Conservation (phyloP, 2,888 invertebrate genomes). For the Scaptomyza cyrtandrae region DNA sequence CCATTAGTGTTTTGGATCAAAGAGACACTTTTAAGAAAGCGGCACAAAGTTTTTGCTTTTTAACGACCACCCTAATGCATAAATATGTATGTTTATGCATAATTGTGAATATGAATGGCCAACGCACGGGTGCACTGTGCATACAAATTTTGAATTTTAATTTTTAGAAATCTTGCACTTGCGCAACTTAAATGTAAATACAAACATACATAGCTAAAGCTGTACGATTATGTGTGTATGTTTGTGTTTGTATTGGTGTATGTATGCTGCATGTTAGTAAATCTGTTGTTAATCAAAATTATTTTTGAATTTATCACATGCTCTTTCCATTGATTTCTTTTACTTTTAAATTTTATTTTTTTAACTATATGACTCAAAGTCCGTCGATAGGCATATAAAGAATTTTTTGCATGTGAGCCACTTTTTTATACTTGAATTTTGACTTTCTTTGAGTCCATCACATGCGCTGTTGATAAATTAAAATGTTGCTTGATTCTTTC, state of each 20-base stretch:
- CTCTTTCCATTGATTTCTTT: conserved; percentile 51
- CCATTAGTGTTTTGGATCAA: too few species aligned
- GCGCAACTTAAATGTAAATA: conserved; percentile 48
- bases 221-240: conserved; percentile 25
- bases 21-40: too few species aligned
- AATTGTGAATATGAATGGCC: conserved; percentile 4
- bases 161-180: conserved; percentile 20
- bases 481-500: conserved; percentile 52
- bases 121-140: conserved; percentile 17
- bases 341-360: conserved; percentile 52
- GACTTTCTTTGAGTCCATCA: conserved; percentile 68
- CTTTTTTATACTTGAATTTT: conserved; percentile 3
- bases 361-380: conserved; percentile 69
- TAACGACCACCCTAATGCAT: too few species aligned
- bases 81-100: background rate
- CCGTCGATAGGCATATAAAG: conserved; percentile 37
- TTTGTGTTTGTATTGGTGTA: conserved; percentile 13
- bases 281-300: conserved; percentile 71
- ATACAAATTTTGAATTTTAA: conserved; percentile 8
- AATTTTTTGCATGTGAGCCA: conserved; percentile 33
- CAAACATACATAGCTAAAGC: conserved; percentile 26
- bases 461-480: conserved; percentile 79
- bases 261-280: conserved; percentile 58
- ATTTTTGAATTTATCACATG: conserved; percentile 75
- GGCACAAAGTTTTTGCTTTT: too few species aligned